Base-by-base conservation (phyloP, 2,113 vertebrate genomes). In the Archilochus colubris region DNA sequence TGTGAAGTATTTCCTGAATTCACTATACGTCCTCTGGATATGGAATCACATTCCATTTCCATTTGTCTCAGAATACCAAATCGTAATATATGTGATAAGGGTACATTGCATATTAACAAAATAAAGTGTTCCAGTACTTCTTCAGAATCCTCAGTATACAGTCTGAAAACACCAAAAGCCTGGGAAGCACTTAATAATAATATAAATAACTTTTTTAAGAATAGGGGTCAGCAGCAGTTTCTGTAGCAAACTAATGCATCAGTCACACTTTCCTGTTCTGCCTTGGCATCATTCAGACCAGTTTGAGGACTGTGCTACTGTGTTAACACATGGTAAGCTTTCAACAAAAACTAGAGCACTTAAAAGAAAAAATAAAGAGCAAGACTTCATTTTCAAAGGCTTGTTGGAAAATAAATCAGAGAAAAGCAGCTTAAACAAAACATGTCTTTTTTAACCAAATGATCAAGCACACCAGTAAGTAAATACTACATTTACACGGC, bases 391-490 rank as follows among this genome's bases (percentile, higher is more conserved):
- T 92, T 92, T 91, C 87, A 82, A 91, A 93, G 72, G 31, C 68
- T 84, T 83, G 9, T 25, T 81, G 80, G 73, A 85, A 88, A 89
- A 80, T 20, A 79, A 69, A 88, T 55, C 70, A 88, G 31, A 82
- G 63, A 81, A 64, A 85, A 94, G 59, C 44, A 94, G 28, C 67
- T 96, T 61, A 80, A 94, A 89, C 46, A 89, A 82, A 86, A 87
- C 6, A 16, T 9, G 48, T 91, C 61, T 79, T 79, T 93, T 89
- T 94, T 82, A 89, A 89, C 81, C 62, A 79, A 96, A 87, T 21
- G 68, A 69, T 78, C 83, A 78, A 54, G 69, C 67, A 94, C 59
- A 81, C 14, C 27, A 94, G 76, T 87, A 95, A 54, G 86, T 25
- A 89, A 51, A 76, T 7, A 74, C 28, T 43, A 62, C 48, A 91